A percentile compares a stretch with the other conserved stretches of the same genome.
phyloP scores from a whole-genome alignment of 2,888 invertebrate genomes.

The Heliconius cydno region DNA sequence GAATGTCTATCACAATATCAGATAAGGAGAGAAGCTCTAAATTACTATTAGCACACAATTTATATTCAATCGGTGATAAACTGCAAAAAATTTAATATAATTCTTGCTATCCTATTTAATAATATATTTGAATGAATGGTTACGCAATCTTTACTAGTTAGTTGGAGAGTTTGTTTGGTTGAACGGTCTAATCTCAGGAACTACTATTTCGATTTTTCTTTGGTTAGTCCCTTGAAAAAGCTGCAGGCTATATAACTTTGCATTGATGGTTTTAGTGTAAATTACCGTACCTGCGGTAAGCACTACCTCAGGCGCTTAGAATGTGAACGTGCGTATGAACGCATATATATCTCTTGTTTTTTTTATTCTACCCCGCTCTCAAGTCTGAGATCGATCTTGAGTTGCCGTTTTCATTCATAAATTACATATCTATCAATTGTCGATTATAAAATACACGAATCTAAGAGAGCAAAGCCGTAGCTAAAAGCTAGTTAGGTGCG shows the following conservation, averaged over 20 bases:
- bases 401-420: no score
- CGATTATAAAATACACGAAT: no score
- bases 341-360: no score
- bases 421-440: no score
- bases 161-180: not conserved
- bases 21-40: not conserved
- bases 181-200: not conserved
- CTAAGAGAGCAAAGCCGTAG: not conserved
- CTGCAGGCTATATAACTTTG: no score
- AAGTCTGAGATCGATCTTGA: no score
- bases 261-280: no score
- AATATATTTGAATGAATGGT: constrained; percentile 6
- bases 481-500: not conserved
- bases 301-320: no score
- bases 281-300: no score
- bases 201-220: not conserved
- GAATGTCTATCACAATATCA: constrained; percentile 33
- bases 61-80: constrained; percentile 22
- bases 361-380: no score
- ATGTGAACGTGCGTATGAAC: no score
- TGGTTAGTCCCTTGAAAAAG: no score
- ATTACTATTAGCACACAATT: constrained; percentile 5
- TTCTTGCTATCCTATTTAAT: not conserved
- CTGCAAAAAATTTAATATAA: constrained; percentile 9
- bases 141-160: not conserved